These are phyloP conservation scores for Pristionchus japonicus DNA, from an alignment of 2,888 invertebrate genomes.

Conservation along the genomic window DNA sequence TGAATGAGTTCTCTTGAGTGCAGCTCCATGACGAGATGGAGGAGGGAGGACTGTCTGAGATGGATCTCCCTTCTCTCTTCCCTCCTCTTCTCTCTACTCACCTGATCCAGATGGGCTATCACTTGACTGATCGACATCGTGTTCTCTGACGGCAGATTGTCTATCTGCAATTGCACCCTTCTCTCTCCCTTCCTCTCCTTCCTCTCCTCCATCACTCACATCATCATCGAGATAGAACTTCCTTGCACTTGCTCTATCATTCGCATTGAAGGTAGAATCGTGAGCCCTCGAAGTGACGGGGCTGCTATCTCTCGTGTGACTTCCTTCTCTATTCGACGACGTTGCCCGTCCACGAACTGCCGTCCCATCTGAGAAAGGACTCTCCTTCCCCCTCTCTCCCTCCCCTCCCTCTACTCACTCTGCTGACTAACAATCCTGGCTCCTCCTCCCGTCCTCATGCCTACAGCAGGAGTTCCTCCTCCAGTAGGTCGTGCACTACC, in stretches of 20 bases:
- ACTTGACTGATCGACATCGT: constrained; percentile 30
- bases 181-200: not conserved
- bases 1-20: constrained; percentile 40
- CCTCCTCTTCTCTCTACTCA: not conserved
- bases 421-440: constrained; percentile 59
- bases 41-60: not conserved
- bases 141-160: not conserved
- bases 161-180: not conserved
- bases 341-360: constrained; percentile 23
- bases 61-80: too few relatives aligned
- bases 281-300: constrained; percentile 23
- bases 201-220: not conserved
- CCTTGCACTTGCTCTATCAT: not conserved
- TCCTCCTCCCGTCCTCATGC: constrained; percentile 50
- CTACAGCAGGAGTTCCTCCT: not conserved
- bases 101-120: not conserved
- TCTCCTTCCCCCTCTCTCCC: not conserved
- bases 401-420: constrained; percentile 22
- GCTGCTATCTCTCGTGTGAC: constrained; percentile 27
- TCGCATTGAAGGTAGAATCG: constrained; percentile 38
- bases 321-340: constrained; percentile 29
- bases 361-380: constrained; percentile 20
- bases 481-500: constrained; percentile 48
- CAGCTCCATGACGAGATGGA: not conserved
- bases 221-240: constrained; percentile 37